These are phyloP conservation scores for Coleophora deauratella DNA, from an alignment of 2,888 invertebrate genomes.

Conservation along the genomic window DNA sequence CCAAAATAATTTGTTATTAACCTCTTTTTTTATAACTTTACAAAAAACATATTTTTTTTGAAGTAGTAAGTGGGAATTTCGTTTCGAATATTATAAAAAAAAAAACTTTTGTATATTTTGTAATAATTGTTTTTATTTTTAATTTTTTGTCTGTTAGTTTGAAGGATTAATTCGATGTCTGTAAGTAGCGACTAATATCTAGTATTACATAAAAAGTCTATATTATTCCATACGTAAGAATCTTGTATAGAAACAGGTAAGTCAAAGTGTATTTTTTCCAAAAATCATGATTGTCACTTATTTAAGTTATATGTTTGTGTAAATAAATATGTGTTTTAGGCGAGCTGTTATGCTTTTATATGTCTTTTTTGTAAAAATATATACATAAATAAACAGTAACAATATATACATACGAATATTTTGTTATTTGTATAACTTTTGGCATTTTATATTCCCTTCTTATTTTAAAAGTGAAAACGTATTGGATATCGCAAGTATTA, in stretches of 20 bases:
- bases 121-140: slow-evolving; percentile 34
- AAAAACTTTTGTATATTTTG: slow-evolving; percentile 47
- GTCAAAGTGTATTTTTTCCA: slow-evolving; percentile 19
- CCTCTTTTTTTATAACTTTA: not conserved
- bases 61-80: slow-evolving; percentile 1
- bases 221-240: slow-evolving; percentile 25
- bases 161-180: slow-evolving; percentile 24
- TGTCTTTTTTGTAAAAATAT: slow-evolving; percentile 15
- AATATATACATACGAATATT: not conserved
- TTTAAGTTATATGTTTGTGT: slow-evolving; percentile 15
- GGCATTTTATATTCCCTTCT: not conserved
- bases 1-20: not conserved
- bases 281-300: slow-evolving; percentile 10
- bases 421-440: not conserved
- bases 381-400: too few species aligned
- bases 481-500: slow-evolving; percentile 11
- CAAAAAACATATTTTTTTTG: slow-evolving; percentile 5
- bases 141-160: slow-evolving; percentile 18
- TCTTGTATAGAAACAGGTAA: slow-evolving; percentile 14
- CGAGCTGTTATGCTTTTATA: slow-evolving; percentile 23
- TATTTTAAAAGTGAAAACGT: not conserved
- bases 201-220: slow-evolving; percentile 28
- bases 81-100: not conserved
- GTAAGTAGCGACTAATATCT: slow-evolving; percentile 34
- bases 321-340: slow-evolving; percentile 17